A percentile compares a stretch with the other conserved stretches of the same genome.
phyloP scores from a whole-genome alignment of 2,113 vertebrate genomes.

The Sula dactylatra region DNA sequence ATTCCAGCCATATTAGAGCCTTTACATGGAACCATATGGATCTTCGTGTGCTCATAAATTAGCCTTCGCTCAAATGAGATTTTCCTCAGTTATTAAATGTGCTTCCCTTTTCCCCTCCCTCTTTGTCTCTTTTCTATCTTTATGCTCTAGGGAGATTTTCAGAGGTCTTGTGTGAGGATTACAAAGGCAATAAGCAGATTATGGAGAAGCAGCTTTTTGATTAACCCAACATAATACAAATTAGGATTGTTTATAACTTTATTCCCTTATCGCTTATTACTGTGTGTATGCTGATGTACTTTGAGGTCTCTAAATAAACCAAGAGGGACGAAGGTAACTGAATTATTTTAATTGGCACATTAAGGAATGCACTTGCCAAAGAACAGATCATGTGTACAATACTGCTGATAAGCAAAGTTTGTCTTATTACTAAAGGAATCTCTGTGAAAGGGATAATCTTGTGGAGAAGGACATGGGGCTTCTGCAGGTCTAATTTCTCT shows the following conservation, averaged over 20 bases:
- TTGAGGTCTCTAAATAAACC: neutral
- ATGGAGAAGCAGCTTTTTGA: conserved; percentile 35
- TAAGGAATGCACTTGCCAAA: neutral
- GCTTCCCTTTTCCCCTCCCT: neutral
- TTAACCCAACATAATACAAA: conserved; percentile 19
- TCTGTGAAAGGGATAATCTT: neutral
- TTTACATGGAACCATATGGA: neutral
- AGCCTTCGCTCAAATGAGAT: conserved; percentile 13
- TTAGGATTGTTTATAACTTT: conserved; percentile 18
- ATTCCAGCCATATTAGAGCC: neutral
- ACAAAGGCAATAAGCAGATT: conserved; percentile 45
- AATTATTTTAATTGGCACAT: conserved; percentile 15
- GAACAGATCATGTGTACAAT: neutral
- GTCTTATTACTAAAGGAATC: neutral
- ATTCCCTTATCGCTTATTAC: neutral
- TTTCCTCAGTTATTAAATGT: conserved; percentile 12
- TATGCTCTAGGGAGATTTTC: conserved; percentile 12
- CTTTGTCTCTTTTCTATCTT: neutral
- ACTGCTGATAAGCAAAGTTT: neutral
- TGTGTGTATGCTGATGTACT: neutral
- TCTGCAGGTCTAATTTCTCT: neutral
- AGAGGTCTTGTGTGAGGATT: conserved; percentile 19
- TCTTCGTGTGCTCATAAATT: neutral
- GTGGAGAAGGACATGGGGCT: neutral
- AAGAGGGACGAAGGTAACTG: neutral